These are phyloP conservation scores for Premnoplex brunnescens DNA, from an alignment of 2,797 vertebrate species.

Conservation along the genomic window DNA sequence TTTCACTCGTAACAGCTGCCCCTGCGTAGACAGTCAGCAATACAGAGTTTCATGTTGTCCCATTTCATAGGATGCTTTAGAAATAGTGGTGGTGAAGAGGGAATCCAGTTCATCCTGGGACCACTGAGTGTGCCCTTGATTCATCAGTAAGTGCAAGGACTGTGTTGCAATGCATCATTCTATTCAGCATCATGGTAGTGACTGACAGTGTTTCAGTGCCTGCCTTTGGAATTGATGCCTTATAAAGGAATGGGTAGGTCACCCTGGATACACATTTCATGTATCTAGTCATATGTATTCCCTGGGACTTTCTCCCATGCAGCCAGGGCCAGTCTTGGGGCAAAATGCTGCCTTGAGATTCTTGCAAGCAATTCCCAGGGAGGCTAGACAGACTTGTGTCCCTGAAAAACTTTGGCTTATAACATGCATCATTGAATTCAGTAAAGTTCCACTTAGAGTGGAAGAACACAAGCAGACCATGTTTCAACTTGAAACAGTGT, in stretches of 20 bases:
- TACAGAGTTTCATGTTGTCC: background rate
- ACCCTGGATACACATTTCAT: background rate
- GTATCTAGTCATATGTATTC: background rate
- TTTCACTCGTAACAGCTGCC: background rate
- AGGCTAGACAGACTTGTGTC: background rate
- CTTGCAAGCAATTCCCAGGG: background rate
- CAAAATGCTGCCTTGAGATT: background rate
- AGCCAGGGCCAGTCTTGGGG: background rate
- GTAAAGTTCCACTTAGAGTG: background rate
- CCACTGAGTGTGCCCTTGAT: rapidly evolving
- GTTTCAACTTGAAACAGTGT: background rate
- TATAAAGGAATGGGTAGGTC: background rate
- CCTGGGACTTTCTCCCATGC: background rate
- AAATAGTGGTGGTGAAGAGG: background rate
- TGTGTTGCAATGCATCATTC: background rate
- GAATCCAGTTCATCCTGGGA: background rate
- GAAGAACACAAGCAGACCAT: constrained; percentile 1
- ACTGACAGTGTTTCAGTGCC: background rate
- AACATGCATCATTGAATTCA: background rate
- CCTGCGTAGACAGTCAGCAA: background rate
- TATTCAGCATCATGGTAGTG: background rate
- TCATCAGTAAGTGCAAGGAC: background rate
- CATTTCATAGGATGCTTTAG: background rate
- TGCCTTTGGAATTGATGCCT: background rate
- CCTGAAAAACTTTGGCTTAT: background rate